phyloP scores from a whole-genome alignment of 2,888 invertebrate genomes.

The Amblyjoppa proteus region DNA sequence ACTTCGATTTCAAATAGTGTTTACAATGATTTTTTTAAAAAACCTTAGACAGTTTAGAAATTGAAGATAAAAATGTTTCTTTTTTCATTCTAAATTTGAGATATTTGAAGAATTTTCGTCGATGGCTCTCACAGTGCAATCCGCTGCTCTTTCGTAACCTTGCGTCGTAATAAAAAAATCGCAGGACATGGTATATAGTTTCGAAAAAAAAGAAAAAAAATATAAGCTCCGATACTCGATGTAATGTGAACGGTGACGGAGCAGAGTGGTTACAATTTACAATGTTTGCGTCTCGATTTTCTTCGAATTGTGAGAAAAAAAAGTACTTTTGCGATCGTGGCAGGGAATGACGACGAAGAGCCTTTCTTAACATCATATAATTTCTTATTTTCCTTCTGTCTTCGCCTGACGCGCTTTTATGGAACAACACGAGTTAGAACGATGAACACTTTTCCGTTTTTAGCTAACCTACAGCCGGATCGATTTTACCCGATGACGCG shows the following conservation, averaged over 20 bases:
- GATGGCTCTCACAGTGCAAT: not conserved
- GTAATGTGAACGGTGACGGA: not conserved
- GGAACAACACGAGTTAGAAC: conserved; percentile 19
- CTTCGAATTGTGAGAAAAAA: not conserved
- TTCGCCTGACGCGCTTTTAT: not conserved
- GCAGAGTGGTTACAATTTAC: not conserved
- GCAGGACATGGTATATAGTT: not conserved
- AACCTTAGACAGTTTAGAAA: not conserved
- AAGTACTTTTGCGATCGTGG: not conserved
- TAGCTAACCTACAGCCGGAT: not conserved
- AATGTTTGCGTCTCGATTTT: not conserved
- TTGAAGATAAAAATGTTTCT: conserved; percentile 4
- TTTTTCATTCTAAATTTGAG: not conserved
- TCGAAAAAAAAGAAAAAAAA: not conserved
- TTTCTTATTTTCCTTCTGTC: not conserved
- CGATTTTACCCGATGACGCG: not conserved
- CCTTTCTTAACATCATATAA: conserved; percentile 7
- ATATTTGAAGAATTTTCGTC: not conserved
- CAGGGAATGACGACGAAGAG: conserved; percentile 2
- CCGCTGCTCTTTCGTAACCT: not conserved
- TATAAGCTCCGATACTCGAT: not conserved
- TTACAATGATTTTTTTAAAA: not conserved
- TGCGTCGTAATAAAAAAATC: not conserved
- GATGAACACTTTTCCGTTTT: conserved; percentile 22
- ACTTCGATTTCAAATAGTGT: not conserved